Conservation (phyloP, 2,888 invertebrate species). For the Papilio elwesi region DNA sequence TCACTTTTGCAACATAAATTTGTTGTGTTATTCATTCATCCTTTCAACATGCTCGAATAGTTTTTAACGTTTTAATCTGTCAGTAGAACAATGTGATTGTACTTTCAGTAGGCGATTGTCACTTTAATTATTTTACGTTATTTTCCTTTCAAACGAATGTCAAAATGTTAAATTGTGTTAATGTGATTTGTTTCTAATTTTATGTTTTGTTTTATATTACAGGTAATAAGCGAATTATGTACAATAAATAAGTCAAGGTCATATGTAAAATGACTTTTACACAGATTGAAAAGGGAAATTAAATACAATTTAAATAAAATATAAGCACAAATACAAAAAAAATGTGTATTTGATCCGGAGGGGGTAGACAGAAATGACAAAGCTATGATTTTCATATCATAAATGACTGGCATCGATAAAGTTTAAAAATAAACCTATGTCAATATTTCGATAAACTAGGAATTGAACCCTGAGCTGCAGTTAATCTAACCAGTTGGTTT, state of each 20-base stretch:
- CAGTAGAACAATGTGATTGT: slow-evolving; percentile 13
- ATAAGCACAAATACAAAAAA: too few species aligned
- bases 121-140: background rate
- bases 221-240: background rate
- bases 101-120: background rate
- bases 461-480: too few species aligned
- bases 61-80: slow-evolving; percentile 28
- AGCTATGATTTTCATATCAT: too few species aligned
- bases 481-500: too few species aligned
- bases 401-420: too few species aligned
- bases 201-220: background rate
- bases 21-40: too few species aligned
- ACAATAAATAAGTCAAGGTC: background rate
- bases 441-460: too few species aligned
- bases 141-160: background rate
- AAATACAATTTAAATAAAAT: background rate
- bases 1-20: too few species aligned
- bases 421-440: too few species aligned
- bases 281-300: background rate
- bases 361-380: too few species aligned
- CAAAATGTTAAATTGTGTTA: background rate
- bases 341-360: too few species aligned
- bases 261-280: background rate
- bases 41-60: too few species aligned
- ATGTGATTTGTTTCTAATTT: background rate